Evolutionary conservation across 2,797 vertebrate genomes (phyloP).

Genomic region (Amniataba percoides): DNA sequence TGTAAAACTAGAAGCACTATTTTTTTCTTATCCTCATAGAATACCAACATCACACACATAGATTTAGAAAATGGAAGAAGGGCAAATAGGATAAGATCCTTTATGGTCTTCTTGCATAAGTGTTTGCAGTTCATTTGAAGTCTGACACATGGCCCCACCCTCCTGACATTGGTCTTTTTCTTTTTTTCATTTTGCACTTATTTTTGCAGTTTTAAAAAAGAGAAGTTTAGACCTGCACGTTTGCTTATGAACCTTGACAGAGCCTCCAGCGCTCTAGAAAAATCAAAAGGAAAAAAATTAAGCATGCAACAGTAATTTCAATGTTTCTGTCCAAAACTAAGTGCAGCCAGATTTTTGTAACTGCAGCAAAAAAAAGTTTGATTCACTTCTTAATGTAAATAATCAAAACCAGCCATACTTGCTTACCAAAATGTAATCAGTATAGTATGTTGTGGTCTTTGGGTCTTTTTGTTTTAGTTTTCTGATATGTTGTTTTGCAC

Average conservation of each 20-base stretch:
- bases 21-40: neutral
- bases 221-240: neutral
- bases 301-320: neutral
- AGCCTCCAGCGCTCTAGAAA: no score
- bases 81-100: neutral
- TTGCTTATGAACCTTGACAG: neutral
- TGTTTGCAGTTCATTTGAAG: neutral
- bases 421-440: neutral
- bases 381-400: neutral
- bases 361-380: neutral
- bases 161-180: neutral
- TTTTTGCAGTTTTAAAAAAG: neutral
- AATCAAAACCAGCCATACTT: slow-evolving; percentile 4
- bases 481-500: neutral
- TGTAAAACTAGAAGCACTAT: neutral
- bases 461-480: neutral
- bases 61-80: no score
- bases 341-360: neutral
- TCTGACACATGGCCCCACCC: neutral
- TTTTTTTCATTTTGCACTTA: neutral
- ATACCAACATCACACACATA: neutral
- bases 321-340: neutral
- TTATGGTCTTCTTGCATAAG: neutral
- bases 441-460: neutral
- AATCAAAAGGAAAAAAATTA: no score